Percentiles rank a stretch among this genome's conserved stretches.
Conservation (phyloP, 1,140 invertebrate genomes). For the Araneus ventricosus region DNA sequence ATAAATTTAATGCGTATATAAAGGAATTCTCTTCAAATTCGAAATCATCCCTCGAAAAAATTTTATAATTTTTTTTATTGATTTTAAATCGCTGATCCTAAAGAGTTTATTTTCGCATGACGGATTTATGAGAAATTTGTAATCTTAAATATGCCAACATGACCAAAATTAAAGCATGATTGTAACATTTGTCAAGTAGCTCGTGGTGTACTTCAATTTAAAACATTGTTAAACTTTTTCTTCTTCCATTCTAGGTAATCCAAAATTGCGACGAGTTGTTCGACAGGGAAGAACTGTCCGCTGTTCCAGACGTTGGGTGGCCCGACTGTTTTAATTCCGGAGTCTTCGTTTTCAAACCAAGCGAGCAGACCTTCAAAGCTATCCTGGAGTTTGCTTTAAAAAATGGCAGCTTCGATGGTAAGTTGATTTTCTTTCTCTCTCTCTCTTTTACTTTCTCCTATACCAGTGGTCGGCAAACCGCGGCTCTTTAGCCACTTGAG, state of each 20-base stretch:
- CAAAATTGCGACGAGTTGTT: slow-evolving; percentile 97
- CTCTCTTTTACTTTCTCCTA: neutral
- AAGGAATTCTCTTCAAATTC: too few relatives aligned
- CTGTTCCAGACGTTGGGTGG: slow-evolving; percentile 97
- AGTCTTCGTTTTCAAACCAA: slow-evolving; percentile 95
- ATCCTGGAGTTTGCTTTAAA: slow-evolving; percentile 88
- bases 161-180: too few relatives aligned
- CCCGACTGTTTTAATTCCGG: slow-evolving; percentile 96
- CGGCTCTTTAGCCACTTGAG: neutral
- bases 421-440: neutral
- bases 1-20: too few relatives aligned
- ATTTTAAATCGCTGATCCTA: too few relatives aligned
- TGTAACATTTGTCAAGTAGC: too few relatives aligned
- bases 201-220: neutral
- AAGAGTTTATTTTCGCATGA: too few relatives aligned
- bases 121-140: too few relatives aligned
- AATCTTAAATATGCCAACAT: too few relatives aligned
- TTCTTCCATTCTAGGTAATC: slow-evolving; percentile 81
- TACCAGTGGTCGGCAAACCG: accelerated
- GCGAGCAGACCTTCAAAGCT: slow-evolving; percentile 88
- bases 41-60: too few relatives aligned
- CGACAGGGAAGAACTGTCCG: slow-evolving; percentile 95
- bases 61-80: too few relatives aligned
- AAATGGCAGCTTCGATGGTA: slow-evolving; percentile 94
- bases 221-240: neutral